Evolutionary conservation across 1,140 invertebrate genomes (phyloP).

Genomic region (Lepidurus packardi): DNA sequence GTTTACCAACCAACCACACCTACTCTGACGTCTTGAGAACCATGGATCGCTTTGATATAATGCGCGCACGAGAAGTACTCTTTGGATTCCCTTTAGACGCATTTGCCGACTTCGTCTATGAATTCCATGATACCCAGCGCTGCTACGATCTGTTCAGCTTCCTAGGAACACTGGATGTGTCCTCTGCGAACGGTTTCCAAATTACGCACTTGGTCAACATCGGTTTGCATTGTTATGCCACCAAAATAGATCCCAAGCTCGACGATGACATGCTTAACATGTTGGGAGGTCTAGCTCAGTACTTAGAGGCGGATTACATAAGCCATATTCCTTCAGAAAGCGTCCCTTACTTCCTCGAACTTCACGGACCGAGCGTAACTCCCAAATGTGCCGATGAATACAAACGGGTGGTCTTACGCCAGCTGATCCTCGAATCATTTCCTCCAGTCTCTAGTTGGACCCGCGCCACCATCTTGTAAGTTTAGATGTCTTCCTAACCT

Average conservation of each 20-base stretch:
- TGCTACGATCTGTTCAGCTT: not conserved
- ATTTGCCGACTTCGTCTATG: not conserved
- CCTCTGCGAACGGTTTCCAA: not conserved
- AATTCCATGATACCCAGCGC: not conserved
- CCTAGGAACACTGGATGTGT: not conserved
- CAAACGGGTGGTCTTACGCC: not conserved
- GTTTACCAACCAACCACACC: not conserved
- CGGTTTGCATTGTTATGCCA: not conserved
- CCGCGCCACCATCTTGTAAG: not conserved
- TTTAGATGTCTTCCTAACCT: not conserved
- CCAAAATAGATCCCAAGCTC: not conserved
- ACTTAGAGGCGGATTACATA: not conserved
- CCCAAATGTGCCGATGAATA: not conserved
- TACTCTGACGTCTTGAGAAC: not conserved
- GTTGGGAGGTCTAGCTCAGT: not conserved
- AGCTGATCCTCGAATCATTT: not conserved
- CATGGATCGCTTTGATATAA: not conserved
- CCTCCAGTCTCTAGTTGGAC: not conserved
- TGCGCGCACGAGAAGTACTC: not conserved
- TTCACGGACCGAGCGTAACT: not conserved
- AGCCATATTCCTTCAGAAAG: not conserved
- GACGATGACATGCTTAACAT: not conserved
- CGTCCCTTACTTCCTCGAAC: not conserved
- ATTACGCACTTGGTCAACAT: not conserved
- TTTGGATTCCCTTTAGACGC: not conserved